Conservation (phyloP, 2,113 vertebrate species). For the Cairina moschata region DNA sequence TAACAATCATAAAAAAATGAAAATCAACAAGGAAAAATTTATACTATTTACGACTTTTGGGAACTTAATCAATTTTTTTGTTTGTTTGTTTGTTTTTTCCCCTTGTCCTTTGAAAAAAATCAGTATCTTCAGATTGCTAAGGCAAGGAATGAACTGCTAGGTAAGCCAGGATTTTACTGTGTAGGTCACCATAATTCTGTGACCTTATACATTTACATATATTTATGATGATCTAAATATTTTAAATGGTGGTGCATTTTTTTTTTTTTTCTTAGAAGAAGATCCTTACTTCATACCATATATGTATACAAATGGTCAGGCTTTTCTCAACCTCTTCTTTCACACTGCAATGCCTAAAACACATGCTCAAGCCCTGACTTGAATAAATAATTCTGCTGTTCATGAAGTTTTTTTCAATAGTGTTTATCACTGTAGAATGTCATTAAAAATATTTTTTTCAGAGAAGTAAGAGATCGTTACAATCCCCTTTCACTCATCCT, state of each 20-base stretch:
- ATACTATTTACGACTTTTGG: not conserved
- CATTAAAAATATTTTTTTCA: not conserved
- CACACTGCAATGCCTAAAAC: not conserved
- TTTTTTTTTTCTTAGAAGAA: not conserved
- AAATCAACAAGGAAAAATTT: not conserved
- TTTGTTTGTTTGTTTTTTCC: not conserved
- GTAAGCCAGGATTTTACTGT: not conserved
- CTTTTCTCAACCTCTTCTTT: not conserved
- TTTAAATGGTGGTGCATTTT: rapidly evolving
- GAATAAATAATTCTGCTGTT: not conserved
- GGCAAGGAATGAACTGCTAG: not conserved
- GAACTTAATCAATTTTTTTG: not conserved
- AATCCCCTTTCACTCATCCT: not conserved
- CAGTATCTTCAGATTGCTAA: not conserved
- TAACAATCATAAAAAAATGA: not conserved
- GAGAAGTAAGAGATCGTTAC: not conserved
- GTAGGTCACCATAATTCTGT: not conserved
- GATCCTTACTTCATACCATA: not conserved
- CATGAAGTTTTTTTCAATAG: not conserved
- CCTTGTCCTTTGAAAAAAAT: not conserved
- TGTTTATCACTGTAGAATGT: not conserved
- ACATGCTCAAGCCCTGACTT: not conserved
- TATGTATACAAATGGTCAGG: not conserved
- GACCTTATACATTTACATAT: not conserved
- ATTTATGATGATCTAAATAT: not conserved